Base-by-base conservation (phyloP, 2,113 vertebrate species). In the Oryzias woworae region DNA sequence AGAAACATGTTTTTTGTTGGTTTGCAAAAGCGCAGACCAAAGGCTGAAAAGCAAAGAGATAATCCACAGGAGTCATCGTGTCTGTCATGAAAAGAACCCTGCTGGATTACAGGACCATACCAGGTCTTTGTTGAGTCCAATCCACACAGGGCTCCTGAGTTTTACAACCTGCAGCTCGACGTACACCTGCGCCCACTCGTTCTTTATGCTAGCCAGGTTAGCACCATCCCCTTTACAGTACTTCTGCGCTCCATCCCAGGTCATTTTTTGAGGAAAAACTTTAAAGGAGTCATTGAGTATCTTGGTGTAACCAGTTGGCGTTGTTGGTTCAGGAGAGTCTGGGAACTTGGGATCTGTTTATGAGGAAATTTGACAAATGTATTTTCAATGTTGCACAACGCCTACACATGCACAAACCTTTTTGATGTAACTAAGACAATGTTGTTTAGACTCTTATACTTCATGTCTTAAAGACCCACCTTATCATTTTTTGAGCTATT, bases 111-210 rank as follows among this genome's bases (percentile, higher is more conserved):
- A 54, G 1, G 15, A 28, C 3, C 24, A 15, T 92, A 96, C 95
- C 94, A 90, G 58, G 7, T 58, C 85, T 70, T 92, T 94, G 81
- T 95, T 94, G 22, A 96, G 88, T 55, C 93, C 95, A 36, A 96
- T 94, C 95, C 95, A 96, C 5, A 92, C 0, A 14, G 93, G 91
- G 17, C 83, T 80, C 5, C 87, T 82, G 43, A 90, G 55, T 7
- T 85, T 90, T 15, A 88, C 4, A 18, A 87, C 68, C 36, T 88
- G 76, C 31, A 94, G 68, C 81, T 92, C 92, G 3, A 91, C 54
- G 63, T 92, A 94, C 0, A 92, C 83, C n/a, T 92, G 80, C 4
- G 44, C 83, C n/a, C 92, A 92, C 2, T 85, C 72, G 13, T 93
- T 89, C 53, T 92, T 83, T 63, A 96, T 78, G 58, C 93, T 95